phyloP scores from a whole-genome alignment of 2,888 invertebrate species.

The Aspidapion aeneum region DNA sequence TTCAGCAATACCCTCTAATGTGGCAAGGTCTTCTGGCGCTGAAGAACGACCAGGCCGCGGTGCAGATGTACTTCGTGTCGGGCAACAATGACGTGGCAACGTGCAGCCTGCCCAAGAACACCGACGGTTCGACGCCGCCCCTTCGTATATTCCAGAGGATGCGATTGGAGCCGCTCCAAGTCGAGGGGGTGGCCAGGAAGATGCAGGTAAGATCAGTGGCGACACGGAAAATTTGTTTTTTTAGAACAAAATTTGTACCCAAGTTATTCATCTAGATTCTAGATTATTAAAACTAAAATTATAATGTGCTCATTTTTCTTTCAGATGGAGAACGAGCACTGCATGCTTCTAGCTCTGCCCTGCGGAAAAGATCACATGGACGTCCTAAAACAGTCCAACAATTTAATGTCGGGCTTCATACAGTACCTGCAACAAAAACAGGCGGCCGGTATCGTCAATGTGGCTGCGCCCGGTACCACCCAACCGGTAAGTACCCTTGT shows the following conservation, averaged over 20 bases:
- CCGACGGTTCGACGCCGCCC: slow-evolving; percentile 80
- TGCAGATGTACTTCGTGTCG: slow-evolving; percentile 98
- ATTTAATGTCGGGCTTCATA: slow-evolving; percentile 89
- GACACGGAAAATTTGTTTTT: no score
- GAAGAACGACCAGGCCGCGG: slow-evolving; percentile 95
- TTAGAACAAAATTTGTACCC: no score
- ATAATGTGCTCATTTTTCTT: slow-evolving; percentile 31
- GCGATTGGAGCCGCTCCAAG: slow-evolving; percentile 92
- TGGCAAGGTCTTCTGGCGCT: slow-evolving; percentile 95
- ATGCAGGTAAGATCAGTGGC: slow-evolving; percentile 85
- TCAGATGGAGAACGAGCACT: slow-evolving; percentile 93
- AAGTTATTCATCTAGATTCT: no score
- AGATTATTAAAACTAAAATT: no score
- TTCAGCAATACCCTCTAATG: slow-evolving; percentile 91
- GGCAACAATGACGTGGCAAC: slow-evolving; percentile 89
- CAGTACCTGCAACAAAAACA: slow-evolving; percentile 95
- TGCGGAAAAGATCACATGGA: slow-evolving; percentile 94
- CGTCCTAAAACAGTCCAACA: slow-evolving; percentile 88
- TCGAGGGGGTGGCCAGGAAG: slow-evolving; percentile 93
- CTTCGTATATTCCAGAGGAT: slow-evolving; percentile 95
- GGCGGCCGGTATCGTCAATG: slow-evolving; percentile 98
- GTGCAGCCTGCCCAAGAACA: slow-evolving; percentile 80
- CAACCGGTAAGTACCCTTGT: slow-evolving; percentile 57
- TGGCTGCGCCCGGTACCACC: slow-evolving; percentile 85
- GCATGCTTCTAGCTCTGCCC: slow-evolving; percentile 91